Evolutionary conservation across 2,888 invertebrate species (phyloP), one percentile per base, ranked within the genome.

Genomic region (Arge pagana): DNA sequence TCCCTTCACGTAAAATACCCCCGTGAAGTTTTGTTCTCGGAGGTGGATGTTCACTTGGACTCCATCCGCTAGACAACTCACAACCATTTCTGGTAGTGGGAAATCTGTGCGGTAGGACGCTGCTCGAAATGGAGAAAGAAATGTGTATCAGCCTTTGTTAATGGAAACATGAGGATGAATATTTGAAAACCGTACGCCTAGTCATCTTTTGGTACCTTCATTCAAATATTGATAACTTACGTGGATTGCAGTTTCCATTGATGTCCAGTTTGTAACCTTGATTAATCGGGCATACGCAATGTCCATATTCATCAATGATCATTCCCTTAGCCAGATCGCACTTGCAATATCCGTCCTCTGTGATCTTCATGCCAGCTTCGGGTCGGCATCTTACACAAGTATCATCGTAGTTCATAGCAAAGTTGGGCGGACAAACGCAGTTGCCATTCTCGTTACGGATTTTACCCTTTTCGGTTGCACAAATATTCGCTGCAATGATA

Each of bases 1-100:
- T 24, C 95, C 94, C 78, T 95, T 95, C 0, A 96, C 95, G 68
- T 96, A 96, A 2, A 95, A 79, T 1, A 95, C 89, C 11, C 95
- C 95, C 66, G 93, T 91, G 74, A 94, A 95, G 26, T 26, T n/a
- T 50, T 64, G 60, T 23, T 58, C 57, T 48, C 61, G 60, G 24
- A 90, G 86, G 66, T 87, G 85, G 39, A 92, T 86, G 67, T 88
- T 86, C 0, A 95, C 93, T 72, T 91, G 89, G 6, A 96, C 92
- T 28, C 95, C 95, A 71, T 95, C 94, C 10, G 94, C 93, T 58
- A 94, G 79, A 76, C 95, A 96, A 66, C 89, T 90, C 11, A 95
- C 95, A 55, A 85, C 83, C 86, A 93, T 89, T 53, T 90, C 90
- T 4, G 93, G 92, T 62, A 84, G 82, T 11, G 91, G 91, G 83